Conservation (phyloP, 2,888 invertebrate species). For the Crossocerus cetratus region DNA sequence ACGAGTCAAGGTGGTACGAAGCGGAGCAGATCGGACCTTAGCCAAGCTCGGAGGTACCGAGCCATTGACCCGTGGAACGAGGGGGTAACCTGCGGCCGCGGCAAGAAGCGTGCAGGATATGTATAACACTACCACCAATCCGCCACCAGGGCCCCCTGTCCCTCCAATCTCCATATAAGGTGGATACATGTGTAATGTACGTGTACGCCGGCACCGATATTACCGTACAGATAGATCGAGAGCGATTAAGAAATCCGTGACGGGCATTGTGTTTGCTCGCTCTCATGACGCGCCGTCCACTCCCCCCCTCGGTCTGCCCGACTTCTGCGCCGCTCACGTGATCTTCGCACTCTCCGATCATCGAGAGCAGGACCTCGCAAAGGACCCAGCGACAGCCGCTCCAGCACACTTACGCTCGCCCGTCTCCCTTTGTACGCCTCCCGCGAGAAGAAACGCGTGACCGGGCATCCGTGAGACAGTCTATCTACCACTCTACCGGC, state of each 20-base stretch:
- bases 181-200: conserved; percentile 47
- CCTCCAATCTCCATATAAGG: conserved; percentile 22
- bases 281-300: conserved; percentile 49
- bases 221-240: conserved; percentile 71
- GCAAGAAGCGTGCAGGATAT: conserved; percentile 44
- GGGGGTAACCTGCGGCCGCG: conserved; percentile 58
- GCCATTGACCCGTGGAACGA: conserved; percentile 69
- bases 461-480: too few relatives aligned
- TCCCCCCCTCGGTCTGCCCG: conserved; percentile 13
- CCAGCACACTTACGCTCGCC: too few relatives aligned
- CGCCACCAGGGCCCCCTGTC: conserved; percentile 1
- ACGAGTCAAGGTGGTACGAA: conserved; percentile 38
- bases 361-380: too few relatives aligned
- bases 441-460: too few relatives aligned
- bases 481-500: too few relatives aligned
- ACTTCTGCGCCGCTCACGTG: conserved; percentile 25
- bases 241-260: conserved; percentile 76
- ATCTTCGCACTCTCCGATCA: neutral
- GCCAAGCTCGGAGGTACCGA: conserved; percentile 48
- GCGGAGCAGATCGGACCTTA: conserved; percentile 55
- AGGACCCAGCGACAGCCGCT: too few relatives aligned
- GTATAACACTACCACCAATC: conserved; percentile 34
- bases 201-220: conserved; percentile 56
- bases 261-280: conserved; percentile 71
- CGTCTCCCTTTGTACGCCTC: too few relatives aligned